Base-by-base conservation (phyloP, 1,140 invertebrate species). In the Stratiolaelaps scimitus region DNA sequence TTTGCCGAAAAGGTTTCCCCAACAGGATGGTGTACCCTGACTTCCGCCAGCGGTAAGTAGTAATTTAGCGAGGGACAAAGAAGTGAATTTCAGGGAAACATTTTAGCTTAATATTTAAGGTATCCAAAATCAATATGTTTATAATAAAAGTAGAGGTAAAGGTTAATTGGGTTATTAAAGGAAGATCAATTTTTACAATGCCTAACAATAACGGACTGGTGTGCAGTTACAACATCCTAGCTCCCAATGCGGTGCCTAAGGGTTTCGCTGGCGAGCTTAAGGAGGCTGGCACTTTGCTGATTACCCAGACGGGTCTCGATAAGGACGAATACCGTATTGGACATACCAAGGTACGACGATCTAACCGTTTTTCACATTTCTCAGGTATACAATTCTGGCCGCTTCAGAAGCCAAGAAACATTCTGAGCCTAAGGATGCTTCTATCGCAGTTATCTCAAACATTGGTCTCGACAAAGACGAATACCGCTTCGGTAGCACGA, bases 1-100 rank as follows among this genome's bases (percentile, higher is more conserved):
- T 99, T 83, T 99, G 96, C 80, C 87, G 96, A 80, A 99, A 99
- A 84, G 96, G 96, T 79, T 99, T 98, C 87, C 96, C 95, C 82
- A 99, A 98, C 87, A 90, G 96, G 80, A 95, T 98, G 88, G 84
- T 93, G 71, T 99, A 98, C 81, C 89, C 93, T 74, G 96, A 99
- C 80, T 99, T 99, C 86, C 98, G 98, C 79, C 89, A 98, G 78
- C 90, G 95, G 91, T 98, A 84, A 60, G 53, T 10, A 1, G 19
- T 7, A 48, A n/a, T n/a, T n/a, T 48, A 15, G 34, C 34, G 10
- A 40, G 34, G 10, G 10, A 40, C 34, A 40, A 40, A n/a, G n/a
- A n/a, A n/a, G n/a, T n/a, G n/a, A n/a, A n/a, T n/a, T n/a, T n/a
- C n/a, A n/a, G n/a, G n/a, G n/a, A n/a, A 40, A 40, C 10, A 29